These are phyloP conservation scores for Mirounga angustirostris DNA, from an alignment of 2,113 vertebrate species.

Conservation along the genomic window DNA sequence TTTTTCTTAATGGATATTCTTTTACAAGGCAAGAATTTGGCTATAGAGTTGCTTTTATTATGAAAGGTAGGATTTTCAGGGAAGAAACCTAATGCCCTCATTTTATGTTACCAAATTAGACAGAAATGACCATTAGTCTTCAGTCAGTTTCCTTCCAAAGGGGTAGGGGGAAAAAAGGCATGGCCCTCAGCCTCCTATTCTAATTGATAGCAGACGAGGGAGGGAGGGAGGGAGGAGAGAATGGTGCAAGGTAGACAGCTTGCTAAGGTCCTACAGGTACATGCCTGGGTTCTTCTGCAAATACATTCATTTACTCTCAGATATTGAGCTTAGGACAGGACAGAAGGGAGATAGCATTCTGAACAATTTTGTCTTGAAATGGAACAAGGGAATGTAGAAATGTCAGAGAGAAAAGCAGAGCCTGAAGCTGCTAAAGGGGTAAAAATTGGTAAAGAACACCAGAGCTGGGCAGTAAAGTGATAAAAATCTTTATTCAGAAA, in stretches of 20 bases:
- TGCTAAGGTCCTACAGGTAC: not conserved
- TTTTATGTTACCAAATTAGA: not conserved
- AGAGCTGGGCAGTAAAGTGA: not conserved
- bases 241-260: not conserved
- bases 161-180: rapidly evolving
- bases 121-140: not conserved
- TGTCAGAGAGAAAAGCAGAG: not conserved
- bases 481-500: not conserved
- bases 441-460: not conserved
- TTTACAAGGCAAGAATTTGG: not conserved
- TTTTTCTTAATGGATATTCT: not conserved
- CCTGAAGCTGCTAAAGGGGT: not conserved
- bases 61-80: not conserved
- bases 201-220: not conserved
- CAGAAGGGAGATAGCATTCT: not conserved
- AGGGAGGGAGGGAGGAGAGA: not conserved
- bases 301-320: not conserved
- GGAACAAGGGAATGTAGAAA: not conserved
- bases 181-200: not conserved
- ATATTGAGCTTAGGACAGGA: not conserved
- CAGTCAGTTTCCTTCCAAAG: not conserved
- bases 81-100: not conserved
- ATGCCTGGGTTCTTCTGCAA: not conserved
- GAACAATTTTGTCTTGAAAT: not conserved
- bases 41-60: not conserved